A percentile compares a stretch with the other conserved stretches of the same genome.
Conservation (phyloP, 2,113 vertebrate genomes). For the Hippocampus abdominalis region DNA sequence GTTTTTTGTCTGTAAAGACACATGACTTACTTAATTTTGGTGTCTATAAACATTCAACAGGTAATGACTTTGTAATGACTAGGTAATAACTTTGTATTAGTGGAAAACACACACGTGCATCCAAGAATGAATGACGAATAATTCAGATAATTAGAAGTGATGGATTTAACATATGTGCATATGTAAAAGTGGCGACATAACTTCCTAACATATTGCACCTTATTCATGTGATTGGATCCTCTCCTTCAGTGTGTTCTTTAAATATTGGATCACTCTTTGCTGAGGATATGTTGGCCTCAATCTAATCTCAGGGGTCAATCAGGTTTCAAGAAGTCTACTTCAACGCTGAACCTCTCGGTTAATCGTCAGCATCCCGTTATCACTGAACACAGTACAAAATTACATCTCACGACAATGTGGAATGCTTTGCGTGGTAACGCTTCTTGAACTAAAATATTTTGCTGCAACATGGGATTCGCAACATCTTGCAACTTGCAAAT, state of each 20-base stretch:
- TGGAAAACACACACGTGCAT: slow-evolving; percentile 27
- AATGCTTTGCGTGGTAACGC: slow-evolving; percentile 4
- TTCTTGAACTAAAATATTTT: slow-evolving; percentile 7
- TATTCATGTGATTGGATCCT: slow-evolving; percentile 7
- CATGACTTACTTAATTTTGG: slow-evolving; percentile 24
- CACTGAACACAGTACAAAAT: slow-evolving; percentile 1
- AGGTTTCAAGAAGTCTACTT: slow-evolving; percentile 10
- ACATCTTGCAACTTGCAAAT: background rate
- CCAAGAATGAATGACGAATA: slow-evolving; percentile 16
- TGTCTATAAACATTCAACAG: slow-evolving; percentile 33
- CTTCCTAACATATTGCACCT: slow-evolving; percentile 60
- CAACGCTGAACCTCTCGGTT: slow-evolving; percentile 2
- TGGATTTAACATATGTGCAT: slow-evolving; percentile 26
- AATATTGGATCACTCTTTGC: slow-evolving; percentile 13
- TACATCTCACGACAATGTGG: slow-evolving; percentile 8
- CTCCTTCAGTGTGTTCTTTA: slow-evolving; percentile 8
- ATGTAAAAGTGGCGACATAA: slow-evolving; percentile 29
- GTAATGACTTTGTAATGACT: no score
- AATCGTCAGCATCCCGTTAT: background rate
- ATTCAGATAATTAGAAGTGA: slow-evolving; percentile 19
- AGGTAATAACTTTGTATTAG: slow-evolving; percentile 23
- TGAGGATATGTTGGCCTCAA: background rate
- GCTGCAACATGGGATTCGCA: slow-evolving; percentile 4
- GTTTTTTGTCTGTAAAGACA: slow-evolving; percentile 26
- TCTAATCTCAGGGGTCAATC: slow-evolving; percentile 10